These are phyloP conservation scores for Dipus sagitta DNA, from an alignment of 2,797 vertebrate genomes.

Conservation along the genomic window DNA sequence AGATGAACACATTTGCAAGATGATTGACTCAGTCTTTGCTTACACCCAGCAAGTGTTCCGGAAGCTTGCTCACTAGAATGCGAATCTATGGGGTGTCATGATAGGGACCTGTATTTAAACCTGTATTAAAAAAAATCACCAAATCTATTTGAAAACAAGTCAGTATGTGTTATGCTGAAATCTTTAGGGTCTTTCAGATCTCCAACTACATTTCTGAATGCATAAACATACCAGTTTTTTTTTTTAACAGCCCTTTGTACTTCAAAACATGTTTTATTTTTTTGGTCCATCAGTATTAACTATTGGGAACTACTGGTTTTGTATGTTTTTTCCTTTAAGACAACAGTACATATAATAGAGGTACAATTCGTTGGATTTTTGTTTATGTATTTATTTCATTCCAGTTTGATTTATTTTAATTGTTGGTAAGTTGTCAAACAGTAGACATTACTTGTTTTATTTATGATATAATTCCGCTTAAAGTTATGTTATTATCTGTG, in stretches of 20 bases:
- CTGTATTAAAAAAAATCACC: conserved; percentile 79
- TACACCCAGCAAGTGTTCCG: conserved; percentile 81
- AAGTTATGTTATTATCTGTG: conserved; percentile 90
- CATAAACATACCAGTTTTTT: conserved; percentile 67
- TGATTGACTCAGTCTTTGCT: conserved; percentile 87
- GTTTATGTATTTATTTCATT: conserved; percentile 92
- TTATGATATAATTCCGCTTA: conserved; percentile 91
- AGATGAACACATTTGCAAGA: conserved; percentile 88
- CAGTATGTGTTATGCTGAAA: conserved; percentile 82
- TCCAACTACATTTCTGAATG: conserved; percentile 69
- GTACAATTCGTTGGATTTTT: conserved; percentile 88
- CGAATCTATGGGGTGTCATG: conserved; percentile 65
- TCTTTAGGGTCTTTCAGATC: conserved; percentile 72
- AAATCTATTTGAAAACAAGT: conserved; percentile 79
- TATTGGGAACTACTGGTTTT: conserved; percentile 89
- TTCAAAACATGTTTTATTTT: conserved; percentile 80
- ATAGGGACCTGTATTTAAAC: conserved; percentile 72
- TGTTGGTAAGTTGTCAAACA: conserved; percentile 88
- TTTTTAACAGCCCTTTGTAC: conserved; percentile 80
- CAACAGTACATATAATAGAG: conserved; percentile 88
- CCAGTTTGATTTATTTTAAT: conserved; percentile 90
- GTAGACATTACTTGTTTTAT: conserved; percentile 90
- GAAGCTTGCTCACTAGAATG: conserved; percentile 74
- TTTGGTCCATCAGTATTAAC: conserved; percentile 89
- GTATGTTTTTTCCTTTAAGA: conserved; percentile 84